phyloP scores from a whole-genome alignment of 1,140 invertebrate genomes.

The Amyelois transitella region DNA sequence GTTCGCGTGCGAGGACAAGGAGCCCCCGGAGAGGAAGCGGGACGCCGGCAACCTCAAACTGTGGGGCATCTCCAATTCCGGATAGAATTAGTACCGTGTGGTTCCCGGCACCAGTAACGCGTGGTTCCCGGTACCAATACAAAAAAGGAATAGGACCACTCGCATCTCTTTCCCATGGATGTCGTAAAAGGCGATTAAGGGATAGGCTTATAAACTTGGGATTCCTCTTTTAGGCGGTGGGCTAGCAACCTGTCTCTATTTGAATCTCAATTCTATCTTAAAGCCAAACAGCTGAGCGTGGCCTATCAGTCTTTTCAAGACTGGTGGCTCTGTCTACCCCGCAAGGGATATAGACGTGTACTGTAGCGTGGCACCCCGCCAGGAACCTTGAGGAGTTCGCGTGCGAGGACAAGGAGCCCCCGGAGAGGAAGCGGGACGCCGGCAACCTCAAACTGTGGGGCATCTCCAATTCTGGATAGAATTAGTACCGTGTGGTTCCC shows the following conservation, averaged over 20 bases:
- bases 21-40: constrained; percentile 85
- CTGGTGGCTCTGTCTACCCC: no score
- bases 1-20: constrained; percentile 97
- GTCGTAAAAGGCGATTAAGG: no score
- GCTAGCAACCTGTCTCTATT: no score
- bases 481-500: not conserved
- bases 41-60: constrained; percentile 95
- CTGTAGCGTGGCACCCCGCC: not conserved
- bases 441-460: constrained; percentile 97
- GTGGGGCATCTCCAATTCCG: constrained; percentile 84
- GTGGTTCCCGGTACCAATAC: no score
- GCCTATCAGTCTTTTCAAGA: no score
- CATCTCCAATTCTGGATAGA: constrained; percentile 75
- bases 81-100: constrained; percentile 5
- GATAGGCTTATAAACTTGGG: no score
- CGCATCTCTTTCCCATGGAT: no score
- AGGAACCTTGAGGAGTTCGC: constrained; percentile 87
- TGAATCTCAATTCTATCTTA: no score
- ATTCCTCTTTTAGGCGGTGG: no score
- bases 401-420: constrained; percentile 93
- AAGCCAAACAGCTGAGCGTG: no score
- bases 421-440: constrained; percentile 90
- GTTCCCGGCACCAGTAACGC: no score
- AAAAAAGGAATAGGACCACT: no score
- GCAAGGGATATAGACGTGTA: constrained; percentile 98